Evolutionary conservation across 2,888 invertebrate genomes (phyloP), one percentile per base, ranked within the genome.

Genomic region (Eupeodes latifasciatus): DNA sequence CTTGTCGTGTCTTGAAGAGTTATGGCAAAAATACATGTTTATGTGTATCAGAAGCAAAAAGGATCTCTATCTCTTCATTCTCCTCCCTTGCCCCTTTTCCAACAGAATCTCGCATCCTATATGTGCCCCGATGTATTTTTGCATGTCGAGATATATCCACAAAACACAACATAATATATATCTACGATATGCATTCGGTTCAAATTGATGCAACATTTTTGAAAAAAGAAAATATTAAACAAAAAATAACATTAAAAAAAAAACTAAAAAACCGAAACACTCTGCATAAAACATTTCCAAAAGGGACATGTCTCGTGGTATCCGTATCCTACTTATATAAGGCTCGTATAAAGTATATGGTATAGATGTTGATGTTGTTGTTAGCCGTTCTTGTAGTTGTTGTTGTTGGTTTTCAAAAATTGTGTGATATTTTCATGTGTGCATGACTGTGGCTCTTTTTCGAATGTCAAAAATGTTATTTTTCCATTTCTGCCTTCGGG

Each of bases 1-100:
- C 80, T 87, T 87, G 84, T 80, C 80, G 87, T 84, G 80, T 84
- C 87, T 84, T 81, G 61, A 81, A 87, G 87, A 84, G 84, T 87
- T 87, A 87, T 84, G 80, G 55, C 84, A 84, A 72, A 84, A 84
- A 40, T 84, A 80, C 87, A 87, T 84, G 87, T 40, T 84, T 40
- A 64, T 80, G 61, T 84, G 72, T 81, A 84, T 87, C 80, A 81
- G 84, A 51, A 34, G 59, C 47, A 49, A 66, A 67, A 83, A 66
- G 67, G 72, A 80, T 80, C 76, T 64, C 71, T 72, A 76, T 62
- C 62, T 81, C 59, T 47, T 27, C 27, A 27, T 27, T 2, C 27
- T 27, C 27, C 27, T 3, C 27, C 27, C 27, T 27, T 27, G 27
- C 27, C 27, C 27, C 27, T 3, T 27, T 27, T 61, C 10, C 59